Base-by-base conservation (phyloP, 2,888 invertebrate species). In the Pelosia muscerda region DNA sequence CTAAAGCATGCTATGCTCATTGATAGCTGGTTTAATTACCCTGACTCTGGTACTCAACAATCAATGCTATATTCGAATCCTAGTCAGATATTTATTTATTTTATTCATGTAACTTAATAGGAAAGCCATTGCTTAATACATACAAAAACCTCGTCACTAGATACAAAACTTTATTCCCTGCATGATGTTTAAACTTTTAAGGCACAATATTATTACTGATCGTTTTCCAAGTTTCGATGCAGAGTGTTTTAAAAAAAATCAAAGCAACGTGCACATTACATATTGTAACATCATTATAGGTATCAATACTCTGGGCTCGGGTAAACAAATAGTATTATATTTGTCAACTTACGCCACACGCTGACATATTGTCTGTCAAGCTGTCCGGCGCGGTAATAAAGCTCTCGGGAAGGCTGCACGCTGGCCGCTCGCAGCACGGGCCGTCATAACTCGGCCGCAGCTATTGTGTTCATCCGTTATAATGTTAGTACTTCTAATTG, bases 331-430 rank as follows among this genome's bases (percentile, higher is more conserved):
- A 13, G 26, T 13, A 23, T 2, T 56, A 26, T 23, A 0, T 28
- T 34, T 49, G n/a, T n/a, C n/a, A n/a, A 28, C 76, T 82, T 76
- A 68, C 34, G 56, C 75, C 84, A 76, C 66, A 55, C 73, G 56
- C 79, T 84, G 85, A 88, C 82, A 78, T 82, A 89, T 87, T 79
- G 88, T 86, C 86, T 84, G 87, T 89, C 90, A 78, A 74, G 70
- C 78, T 83, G 84, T 84, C 87, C 85, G 84, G 84, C 75, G 71
- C 81, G 72, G 84, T 85, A 86, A 89, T 89, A 90, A 88, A 88
- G 86, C 88, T 83, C 84, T 85, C 85, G 79, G 84, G 79, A 81
- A n/a, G n/a, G n/a, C n/a, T n/a, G n/a, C n/a, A 78, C 75, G 79
- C 85, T 82, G 79, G 74, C 83, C 85, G 83, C 84, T 84, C 75